phyloP scores from a whole-genome alignment of 1,140 invertebrate genomes.

The Neomicropteryx cornuta region DNA sequence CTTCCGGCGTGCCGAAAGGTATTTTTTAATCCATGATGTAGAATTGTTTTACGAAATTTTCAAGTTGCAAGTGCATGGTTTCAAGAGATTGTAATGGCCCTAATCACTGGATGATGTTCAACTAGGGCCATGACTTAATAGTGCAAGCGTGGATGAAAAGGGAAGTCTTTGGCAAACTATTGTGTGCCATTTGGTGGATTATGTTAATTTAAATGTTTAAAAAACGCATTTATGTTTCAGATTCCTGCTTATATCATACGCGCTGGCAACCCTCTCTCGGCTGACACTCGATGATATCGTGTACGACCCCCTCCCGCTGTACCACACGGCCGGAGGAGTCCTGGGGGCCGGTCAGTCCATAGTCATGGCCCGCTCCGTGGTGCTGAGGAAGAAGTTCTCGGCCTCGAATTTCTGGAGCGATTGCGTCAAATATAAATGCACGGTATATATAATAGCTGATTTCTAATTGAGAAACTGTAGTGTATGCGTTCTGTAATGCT shows the following conservation, averaged over 20 bases:
- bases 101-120: constrained; percentile 1
- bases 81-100: too few relatives aligned
- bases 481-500: too few relatives aligned
- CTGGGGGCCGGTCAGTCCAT: constrained; percentile 75
- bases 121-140: neutral
- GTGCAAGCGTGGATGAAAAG: neutral
- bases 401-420: constrained; percentile 90
- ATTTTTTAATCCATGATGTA: too few relatives aligned
- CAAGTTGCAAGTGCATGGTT: constrained; percentile 2
- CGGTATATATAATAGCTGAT: constrained; percentile 74
- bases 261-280: constrained; percentile 51
- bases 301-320: constrained; percentile 86
- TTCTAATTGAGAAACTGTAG: constrained; percentile 3
- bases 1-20: too few relatives aligned
- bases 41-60: neutral
- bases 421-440: constrained; percentile 86
- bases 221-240: constrained; percentile 26
- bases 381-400: constrained; percentile 88
- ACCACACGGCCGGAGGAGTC: constrained; percentile 90
- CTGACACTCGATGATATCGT: constrained; percentile 64
- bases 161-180: neutral
- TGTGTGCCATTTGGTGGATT: neutral
- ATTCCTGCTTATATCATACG: constrained; percentile 65
- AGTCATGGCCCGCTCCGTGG: constrained; percentile 69
- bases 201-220: neutral